Base-by-base conservation (phyloP, 2,113 vertebrate genomes). In the Nanger granti region DNA sequence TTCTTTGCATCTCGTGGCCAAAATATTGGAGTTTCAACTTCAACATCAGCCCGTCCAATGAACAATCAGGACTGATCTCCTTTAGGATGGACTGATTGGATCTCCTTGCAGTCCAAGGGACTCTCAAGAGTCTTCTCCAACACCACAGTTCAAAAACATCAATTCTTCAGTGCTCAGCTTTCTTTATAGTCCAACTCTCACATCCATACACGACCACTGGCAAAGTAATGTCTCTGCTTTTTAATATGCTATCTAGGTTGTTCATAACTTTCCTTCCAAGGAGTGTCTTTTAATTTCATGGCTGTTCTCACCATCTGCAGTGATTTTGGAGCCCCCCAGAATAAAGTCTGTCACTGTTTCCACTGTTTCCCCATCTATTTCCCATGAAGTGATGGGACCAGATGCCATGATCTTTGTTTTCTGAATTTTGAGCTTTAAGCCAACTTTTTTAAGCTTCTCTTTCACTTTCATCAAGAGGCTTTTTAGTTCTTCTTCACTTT, bases 301-400 rank as follows among this genome's bases (percentile, higher is more conserved):
- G 64, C 17, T 69, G 17, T 8, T 9, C 0, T 69, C 64, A 69
- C 17, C 34, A 69, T 66, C 31, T 66, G 31, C 64, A 66, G 64
- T 66, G 64, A n/a, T 20, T n/a, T 69, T n/a, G 4, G 34, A 69
- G 64, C 34, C 64, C 64, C 1, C 0, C 0, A n/a, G 20, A n/a
- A n/a, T 69, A n/a, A 69, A n/a, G 64, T 69, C 34, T 34, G 31
- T 4, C 34, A 69, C 34, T 9, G 47, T 47, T 47, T 47, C 47
- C 47, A 47, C 44, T 47, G 17, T 69, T n/a, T 69, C 17, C 34
- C 66, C 17, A n/a, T 69, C 34, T 69, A 69, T n/a, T 69, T 69
- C 0, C 66, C 66, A 69, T n/a, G 17, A 69, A 69, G 17, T n/a
- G 66, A 69, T 69, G 34, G 66, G 18, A 10, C 66, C 17, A 8